Base-by-base conservation (phyloP, 2,888 invertebrate genomes). In the Synanthedon myopaeformis region DNA sequence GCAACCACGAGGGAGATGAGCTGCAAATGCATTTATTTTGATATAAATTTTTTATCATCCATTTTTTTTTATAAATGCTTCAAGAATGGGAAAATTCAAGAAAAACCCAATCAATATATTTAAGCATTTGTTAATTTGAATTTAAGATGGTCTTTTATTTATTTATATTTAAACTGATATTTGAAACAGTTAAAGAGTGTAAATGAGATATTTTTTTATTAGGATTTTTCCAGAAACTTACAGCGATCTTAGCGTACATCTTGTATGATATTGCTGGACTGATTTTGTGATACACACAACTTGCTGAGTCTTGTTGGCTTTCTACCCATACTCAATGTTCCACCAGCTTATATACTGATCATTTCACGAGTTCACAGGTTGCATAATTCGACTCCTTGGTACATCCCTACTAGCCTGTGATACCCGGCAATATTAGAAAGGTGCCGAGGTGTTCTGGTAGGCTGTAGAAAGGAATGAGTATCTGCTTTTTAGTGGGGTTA, bases 191-290 rank as follows among this genome's bases (percentile, higher is more conserved):
- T 28, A 4, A 35, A 35, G 35, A 35, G 10, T 35, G 8, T 35
- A 35, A 28, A 28, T 35, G 10, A 35, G 6, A 35, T 35, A 35
- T 35, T 8, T 35, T 35, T 35, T 2, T 35, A 10, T 35, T 35
- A 35, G 0, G 10, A 35, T 35, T 45, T 45, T n/a, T 45, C 19
- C 17, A 17, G 13, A 4, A 49, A 82, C 86, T 86, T 79, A 86
- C 86, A 74, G 86, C 80, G 77, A 86, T 76, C 79, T 84, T 84
- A 59, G 86, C 78, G 86, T 83, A 82, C 86, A 86, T 86, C 72
- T 79, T 85, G 77, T 70, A 72, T 74, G 65, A 57, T 60, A 66
- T 72, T 66, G 85, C 85, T 85, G 85, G 84, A 83, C 79, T 82
- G 84, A 82, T 76, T 70, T 66, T 63, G 62, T 72, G 64, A 67